Evolutionary conservation across 2,888 invertebrate genomes (phyloP).

Genomic region (Cosmopolites sordidus): DNA sequence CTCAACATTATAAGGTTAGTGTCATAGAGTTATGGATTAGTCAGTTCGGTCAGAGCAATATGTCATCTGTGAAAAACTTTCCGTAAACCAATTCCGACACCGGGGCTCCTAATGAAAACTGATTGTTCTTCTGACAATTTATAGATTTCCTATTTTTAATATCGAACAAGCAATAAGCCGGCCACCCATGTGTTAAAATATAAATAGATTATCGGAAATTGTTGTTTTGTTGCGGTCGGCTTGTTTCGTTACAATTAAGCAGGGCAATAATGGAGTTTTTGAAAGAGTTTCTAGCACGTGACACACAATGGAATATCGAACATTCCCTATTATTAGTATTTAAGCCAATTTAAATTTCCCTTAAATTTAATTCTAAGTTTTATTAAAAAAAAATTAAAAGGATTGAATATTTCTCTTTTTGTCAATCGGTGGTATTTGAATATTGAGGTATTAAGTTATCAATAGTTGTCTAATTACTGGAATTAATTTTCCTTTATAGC

Average conservation of each 20-base stretch:
- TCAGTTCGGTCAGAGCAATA: slow-evolving; percentile 25
- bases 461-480: too few relatives aligned
- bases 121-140: slow-evolving; percentile 14
- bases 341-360: too few relatives aligned
- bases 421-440: too few relatives aligned
- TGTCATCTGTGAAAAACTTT: slow-evolving; percentile 26
- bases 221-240: slow-evolving; percentile 13
- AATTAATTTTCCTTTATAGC: too few relatives aligned
- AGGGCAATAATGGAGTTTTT: slow-evolving; percentile 14
- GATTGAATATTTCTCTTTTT: too few relatives aligned
- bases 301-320: slow-evolving; percentile 13
- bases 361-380: too few relatives aligned
- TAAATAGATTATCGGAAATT: slow-evolving; percentile 12
- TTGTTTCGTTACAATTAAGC: not conserved
- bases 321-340: not conserved
- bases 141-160: slow-evolving; percentile 8
- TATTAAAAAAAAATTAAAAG: too few relatives aligned
- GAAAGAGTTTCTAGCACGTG: slow-evolving; percentile 15
- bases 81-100: slow-evolving; percentile 11
- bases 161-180: slow-evolving; percentile 8
- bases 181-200: slow-evolving; percentile 13
- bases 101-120: slow-evolving; percentile 15
- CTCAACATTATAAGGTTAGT: slow-evolving; percentile 42
- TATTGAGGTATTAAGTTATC: too few relatives aligned
- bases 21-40: slow-evolving; percentile 44